Percentiles rank a stretch among this genome's conserved stretches.
phyloP scores from a whole-genome alignment of 2,888 invertebrate genomes.

The Polyommatus icarus region DNA sequence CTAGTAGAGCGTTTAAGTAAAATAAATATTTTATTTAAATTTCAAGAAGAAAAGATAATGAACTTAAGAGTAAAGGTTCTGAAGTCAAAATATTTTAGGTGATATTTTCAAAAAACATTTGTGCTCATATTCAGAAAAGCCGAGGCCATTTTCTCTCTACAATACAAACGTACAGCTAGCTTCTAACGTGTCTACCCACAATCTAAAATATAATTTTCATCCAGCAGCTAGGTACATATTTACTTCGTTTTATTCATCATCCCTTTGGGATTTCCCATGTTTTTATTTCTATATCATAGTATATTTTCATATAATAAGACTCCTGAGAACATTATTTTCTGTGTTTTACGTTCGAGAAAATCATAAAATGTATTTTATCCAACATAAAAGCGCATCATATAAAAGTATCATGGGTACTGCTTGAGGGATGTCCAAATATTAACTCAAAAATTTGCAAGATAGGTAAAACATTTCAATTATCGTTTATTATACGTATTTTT shows the following conservation, averaged over 20 bases:
- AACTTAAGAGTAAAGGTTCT: too few species aligned
- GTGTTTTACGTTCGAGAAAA: slow-evolving; percentile 37
- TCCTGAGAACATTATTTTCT: slow-evolving; percentile 8
- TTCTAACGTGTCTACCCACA: background rate
- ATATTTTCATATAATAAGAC: slow-evolving; percentile 9
- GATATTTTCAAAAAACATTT: background rate
- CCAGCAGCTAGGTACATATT: background rate
- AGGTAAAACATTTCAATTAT: too few species aligned
- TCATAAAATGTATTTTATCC: slow-evolving; percentile 69
- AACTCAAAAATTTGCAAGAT: background rate
- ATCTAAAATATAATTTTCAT: slow-evolving; percentile 5
- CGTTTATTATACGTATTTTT: too few species aligned
- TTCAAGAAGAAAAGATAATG: too few species aligned
- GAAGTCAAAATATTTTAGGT: background rate
- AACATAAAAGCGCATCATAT: slow-evolving; percentile 36
- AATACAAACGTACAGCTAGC: background rate
- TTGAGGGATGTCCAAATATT: background rate
- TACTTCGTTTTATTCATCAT: slow-evolving; percentile 16
- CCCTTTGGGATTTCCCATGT: background rate
- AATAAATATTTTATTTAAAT: background rate
- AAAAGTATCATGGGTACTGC: background rate
- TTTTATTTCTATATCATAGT: slow-evolving; percentile 18
- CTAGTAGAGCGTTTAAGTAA: background rate
- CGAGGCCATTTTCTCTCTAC: background rate
- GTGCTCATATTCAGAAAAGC: background rate